These are phyloP conservation scores for Osmerus mordax DNA, from an alignment of 2,113 vertebrate genomes.

Conservation along the genomic window DNA sequence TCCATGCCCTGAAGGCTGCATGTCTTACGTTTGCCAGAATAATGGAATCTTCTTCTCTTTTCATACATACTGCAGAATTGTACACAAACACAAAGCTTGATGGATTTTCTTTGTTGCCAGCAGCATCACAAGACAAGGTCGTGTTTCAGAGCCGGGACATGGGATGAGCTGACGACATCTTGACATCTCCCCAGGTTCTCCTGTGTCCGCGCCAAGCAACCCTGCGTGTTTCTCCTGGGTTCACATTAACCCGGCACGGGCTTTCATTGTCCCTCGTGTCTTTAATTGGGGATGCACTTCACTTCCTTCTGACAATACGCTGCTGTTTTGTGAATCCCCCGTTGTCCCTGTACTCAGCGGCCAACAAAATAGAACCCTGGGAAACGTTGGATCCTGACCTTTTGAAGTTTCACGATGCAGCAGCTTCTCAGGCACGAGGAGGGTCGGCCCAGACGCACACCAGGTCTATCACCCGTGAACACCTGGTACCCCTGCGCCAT, in stretches of 20 bases:
- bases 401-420: slow-evolving; percentile 62
- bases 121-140: too few relatives aligned
- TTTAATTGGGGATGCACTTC: slow-evolving; percentile 38
- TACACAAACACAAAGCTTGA: too few relatives aligned
- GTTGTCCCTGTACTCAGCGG: slow-evolving; percentile 35
- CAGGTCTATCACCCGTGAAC: slow-evolving; percentile 35
- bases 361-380: slow-evolving; percentile 27
- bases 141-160: neutral
- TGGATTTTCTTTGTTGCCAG: too few relatives aligned
- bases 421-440: slow-evolving; percentile 29
- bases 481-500: slow-evolving; percentile 6
- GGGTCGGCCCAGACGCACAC: slow-evolving; percentile 30
- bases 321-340: slow-evolving; percentile 49
- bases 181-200: neutral
- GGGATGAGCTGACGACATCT: neutral
- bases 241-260: neutral
- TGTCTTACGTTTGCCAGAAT: neutral
- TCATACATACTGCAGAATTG: too few relatives aligned
- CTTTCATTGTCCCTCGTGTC: slow-evolving; percentile 33
- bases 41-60: too few relatives aligned
- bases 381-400: slow-evolving; percentile 49
- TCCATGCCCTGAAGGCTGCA: neutral
- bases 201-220: neutral
- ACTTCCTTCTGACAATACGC: slow-evolving; percentile 44
- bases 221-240: neutral